A percentile compares a stretch with the other conserved stretches of the same genome.
Evolutionary conservation across 2,888 invertebrate species (phyloP).

Genomic region (Pachliopta kotzebuea): DNA sequence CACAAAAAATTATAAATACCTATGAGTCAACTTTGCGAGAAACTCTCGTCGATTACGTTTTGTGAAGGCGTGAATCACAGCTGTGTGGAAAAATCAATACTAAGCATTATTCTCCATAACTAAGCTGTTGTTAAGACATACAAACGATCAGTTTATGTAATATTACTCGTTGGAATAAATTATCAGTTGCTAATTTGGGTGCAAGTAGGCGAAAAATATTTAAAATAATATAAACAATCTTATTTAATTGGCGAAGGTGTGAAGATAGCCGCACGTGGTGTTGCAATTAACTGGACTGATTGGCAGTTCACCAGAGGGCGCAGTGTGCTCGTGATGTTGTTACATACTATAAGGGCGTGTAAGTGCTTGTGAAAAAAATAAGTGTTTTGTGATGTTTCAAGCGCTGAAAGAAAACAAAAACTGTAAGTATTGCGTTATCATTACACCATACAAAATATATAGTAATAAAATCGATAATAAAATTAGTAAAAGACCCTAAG

Average conservation of each 20-base stretch:
- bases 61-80: constrained; percentile 58
- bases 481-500: constrained; percentile 59
- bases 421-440: constrained; percentile 62
- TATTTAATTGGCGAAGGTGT: constrained; percentile 58
- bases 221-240: constrained; percentile 43
- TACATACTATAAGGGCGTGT: constrained; percentile 77
- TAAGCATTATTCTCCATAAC: constrained; percentile 39
- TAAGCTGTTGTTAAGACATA: constrained; percentile 6
- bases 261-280: constrained; percentile 59
- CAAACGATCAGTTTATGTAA: background rate
- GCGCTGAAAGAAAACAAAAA: constrained; percentile 63
- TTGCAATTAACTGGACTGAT: constrained; percentile 35
- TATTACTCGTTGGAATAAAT: background rate
- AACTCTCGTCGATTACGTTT: constrained; percentile 35
- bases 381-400: constrained; percentile 75
- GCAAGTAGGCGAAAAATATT: constrained; percentile 9
- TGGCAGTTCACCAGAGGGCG: constrained; percentile 66
- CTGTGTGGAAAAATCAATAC: constrained; percentile 73
- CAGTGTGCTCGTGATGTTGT: constrained; percentile 77
- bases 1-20: constrained; percentile 52
- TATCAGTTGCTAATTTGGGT: background rate
- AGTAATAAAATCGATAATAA: constrained; percentile 45
- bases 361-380: constrained; percentile 75
- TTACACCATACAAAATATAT: constrained; percentile 34
- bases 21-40: constrained; percentile 65